Conservation (phyloP, 2,797 vertebrate genomes). For the Trematocara caparti region DNA sequence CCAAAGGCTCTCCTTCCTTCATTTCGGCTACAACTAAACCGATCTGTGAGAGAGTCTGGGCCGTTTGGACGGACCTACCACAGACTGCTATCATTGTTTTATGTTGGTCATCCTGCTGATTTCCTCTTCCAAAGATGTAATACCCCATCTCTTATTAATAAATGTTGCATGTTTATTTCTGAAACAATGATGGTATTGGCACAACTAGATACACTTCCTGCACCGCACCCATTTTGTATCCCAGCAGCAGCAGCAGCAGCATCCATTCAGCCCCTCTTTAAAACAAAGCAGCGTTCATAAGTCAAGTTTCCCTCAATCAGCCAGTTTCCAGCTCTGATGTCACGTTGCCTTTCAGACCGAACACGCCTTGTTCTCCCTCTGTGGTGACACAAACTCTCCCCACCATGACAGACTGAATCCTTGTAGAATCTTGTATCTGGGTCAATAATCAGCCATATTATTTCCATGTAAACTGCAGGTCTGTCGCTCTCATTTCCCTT, state of each 20-base stretch:
- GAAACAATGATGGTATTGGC: not conserved
- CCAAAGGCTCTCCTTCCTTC: not conserved
- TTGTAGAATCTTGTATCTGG: not conserved
- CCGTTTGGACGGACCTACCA: fast-evolving
- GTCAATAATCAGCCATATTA: not conserved
- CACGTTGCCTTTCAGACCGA: conserved; percentile 22
- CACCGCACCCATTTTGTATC: not conserved
- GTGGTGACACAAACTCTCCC: not conserved
- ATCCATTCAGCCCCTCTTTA: conserved; percentile 22
- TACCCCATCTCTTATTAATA: not conserved
- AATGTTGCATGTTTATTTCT: not conserved
- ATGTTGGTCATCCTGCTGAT: not conserved
- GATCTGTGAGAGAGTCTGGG: not conserved
- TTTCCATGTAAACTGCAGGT: not conserved
- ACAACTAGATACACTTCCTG: not conserved
- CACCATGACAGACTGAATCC: not conserved
- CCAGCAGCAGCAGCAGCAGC: conserved; percentile 12
- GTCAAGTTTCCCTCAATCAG: conserved; percentile 36
- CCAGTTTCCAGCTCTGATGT: conserved; percentile 36
- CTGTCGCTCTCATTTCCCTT: not conserved
- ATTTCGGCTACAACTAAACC: not conserved
- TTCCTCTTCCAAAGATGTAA: not conserved
- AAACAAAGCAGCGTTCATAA: conserved; percentile 47
- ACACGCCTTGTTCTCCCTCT: conserved; percentile 33
- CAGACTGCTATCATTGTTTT: not conserved